Evolutionary conservation across 2,797 vertebrate species (phyloP).

Genomic region (Rhadinocentrus ornatus): DNA sequence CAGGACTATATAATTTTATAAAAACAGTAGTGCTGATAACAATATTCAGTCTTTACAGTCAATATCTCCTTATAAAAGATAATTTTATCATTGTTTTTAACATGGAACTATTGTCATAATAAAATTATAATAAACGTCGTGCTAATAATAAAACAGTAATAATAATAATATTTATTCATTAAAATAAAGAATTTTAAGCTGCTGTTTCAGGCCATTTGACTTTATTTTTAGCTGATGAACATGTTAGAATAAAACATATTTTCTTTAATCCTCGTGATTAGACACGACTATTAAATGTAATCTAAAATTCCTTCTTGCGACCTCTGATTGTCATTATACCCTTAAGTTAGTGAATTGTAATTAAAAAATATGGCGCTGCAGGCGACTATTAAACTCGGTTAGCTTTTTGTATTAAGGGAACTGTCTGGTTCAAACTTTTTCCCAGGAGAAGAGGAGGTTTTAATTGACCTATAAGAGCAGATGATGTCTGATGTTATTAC

Average conservation of each 20-base stretch:
- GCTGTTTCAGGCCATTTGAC: no score
- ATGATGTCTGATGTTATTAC: neutral
- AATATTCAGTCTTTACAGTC: no score
- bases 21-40: no score
- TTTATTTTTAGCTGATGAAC: no score
- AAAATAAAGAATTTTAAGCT: no score
- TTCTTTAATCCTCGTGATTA: neutral
- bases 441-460: neutral
- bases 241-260: neutral
- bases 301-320: conserved; percentile 2
- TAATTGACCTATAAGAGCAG: neutral
- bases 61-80: no score
- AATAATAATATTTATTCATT: no score
- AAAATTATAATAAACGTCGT: no score
- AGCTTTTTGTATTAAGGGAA: neutral
- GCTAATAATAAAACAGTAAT: no score
- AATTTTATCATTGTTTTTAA: no score
- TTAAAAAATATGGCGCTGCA: conserved; percentile 2
- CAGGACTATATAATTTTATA: no score
- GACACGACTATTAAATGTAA: neutral
- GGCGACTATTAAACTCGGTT: neutral
- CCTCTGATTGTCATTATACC: conserved; percentile 3
- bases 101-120: no score
- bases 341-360: conserved; percentile 2
- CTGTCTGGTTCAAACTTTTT: neutral